A percentile compares a stretch with the other conserved stretches of the same genome.
Evolutionary conservation across 2,888 invertebrate genomes (phyloP).

Genomic region (Rhagium mordax): DNA sequence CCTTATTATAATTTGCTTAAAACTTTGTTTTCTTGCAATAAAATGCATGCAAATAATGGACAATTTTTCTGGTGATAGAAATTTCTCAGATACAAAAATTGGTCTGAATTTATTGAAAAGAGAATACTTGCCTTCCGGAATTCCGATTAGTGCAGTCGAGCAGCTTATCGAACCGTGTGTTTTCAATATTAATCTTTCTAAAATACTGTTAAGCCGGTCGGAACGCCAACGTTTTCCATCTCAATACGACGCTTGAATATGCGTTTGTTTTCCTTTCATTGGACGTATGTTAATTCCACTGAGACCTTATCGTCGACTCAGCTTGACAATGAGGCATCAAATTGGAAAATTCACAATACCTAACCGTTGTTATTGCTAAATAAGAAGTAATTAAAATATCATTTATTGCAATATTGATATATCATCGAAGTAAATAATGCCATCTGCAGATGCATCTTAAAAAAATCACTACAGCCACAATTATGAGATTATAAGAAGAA

Average conservation of each 20-base stretch:
- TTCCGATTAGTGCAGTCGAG: constrained; percentile 49
- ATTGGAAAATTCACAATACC: not conserved
- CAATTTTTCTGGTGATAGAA: constrained; percentile 45
- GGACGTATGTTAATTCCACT: constrained; percentile 44
- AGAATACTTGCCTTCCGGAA: constrained; percentile 48
- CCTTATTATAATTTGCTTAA: not conserved
- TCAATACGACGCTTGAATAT: constrained; percentile 35
- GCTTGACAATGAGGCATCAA: not conserved
- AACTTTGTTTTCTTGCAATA: not conserved
- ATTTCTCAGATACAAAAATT: constrained; percentile 45
- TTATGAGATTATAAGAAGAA: too few species aligned
- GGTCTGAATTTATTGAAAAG: constrained; percentile 46
- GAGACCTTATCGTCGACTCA: constrained; percentile 23
- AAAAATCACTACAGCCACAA: too few species aligned
- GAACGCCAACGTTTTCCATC: constrained; percentile 46
- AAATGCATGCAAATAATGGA: too few species aligned
- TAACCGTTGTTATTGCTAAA: too few species aligned
- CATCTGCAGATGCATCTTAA: too few species aligned
- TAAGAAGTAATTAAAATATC: too few species aligned
- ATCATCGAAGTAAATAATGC: too few species aligned
- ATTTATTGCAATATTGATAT: too few species aligned
- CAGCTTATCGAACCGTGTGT: constrained; percentile 51
- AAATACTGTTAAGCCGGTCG: constrained; percentile 51
- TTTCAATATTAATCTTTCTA: constrained; percentile 54
- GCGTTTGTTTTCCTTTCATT: constrained; percentile 45